phyloP scores from a whole-genome alignment of 2,797 vertebrate genomes.

The Oreochromis mossambicus region DNA sequence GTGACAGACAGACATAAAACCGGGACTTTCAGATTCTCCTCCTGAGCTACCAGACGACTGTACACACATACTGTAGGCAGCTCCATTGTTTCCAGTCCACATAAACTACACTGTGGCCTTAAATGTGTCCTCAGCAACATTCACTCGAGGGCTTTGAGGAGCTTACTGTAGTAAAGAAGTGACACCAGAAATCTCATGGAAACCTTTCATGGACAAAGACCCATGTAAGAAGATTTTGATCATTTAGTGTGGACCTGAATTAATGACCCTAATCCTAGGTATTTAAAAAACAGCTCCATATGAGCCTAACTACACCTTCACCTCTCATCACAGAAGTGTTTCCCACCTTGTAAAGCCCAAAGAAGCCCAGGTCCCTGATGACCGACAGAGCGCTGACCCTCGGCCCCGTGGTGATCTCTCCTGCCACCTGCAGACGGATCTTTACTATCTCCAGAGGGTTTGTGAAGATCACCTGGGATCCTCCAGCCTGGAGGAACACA shows the following conservation, averaged over 20 bases:
- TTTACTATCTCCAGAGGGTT: slow-evolving; percentile 93
- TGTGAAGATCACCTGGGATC: slow-evolving; percentile 90
- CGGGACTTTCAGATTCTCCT: not conserved
- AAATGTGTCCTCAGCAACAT: not conserved
- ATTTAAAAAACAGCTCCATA: not conserved
- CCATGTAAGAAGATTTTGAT: not conserved
- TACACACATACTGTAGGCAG: not conserved
- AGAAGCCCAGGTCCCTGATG: slow-evolving; percentile 83
- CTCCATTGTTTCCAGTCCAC: not conserved
- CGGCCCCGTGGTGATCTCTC: slow-evolving; percentile 88
- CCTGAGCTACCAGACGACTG: not conserved
- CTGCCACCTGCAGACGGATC: slow-evolving; percentile 88
- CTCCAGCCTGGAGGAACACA: slow-evolving; percentile 79
- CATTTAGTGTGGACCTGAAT: not conserved
- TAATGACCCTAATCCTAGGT: not conserved
- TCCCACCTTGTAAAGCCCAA: slow-evolving; percentile 87
- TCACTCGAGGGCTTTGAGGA: not conserved
- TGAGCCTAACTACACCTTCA: not conserved
- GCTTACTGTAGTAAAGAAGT: not conserved
- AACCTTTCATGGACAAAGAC: not conserved
- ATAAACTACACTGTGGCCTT: not conserved
- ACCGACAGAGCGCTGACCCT: slow-evolving; percentile 85
- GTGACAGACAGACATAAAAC: not conserved
- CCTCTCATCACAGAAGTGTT: not conserved
- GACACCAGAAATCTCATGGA: not conserved